A percentile compares a stretch with the other conserved stretches of the same genome.
Conservation (phyloP, 2,888 invertebrate species). For the Oscheius myriophilus region DNA sequence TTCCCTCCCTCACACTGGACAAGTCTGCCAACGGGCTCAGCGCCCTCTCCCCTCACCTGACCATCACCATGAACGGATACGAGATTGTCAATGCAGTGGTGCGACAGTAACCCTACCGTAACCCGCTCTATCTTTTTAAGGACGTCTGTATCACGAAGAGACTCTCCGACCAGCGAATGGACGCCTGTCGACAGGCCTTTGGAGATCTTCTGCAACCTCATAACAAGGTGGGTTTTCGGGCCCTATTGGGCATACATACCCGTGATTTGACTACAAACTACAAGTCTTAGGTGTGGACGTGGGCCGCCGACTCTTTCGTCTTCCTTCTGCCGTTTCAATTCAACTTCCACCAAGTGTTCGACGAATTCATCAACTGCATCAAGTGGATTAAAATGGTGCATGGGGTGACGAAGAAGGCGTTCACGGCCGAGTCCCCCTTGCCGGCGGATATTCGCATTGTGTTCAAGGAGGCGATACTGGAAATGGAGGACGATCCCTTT, state of each 20-base stretch:
- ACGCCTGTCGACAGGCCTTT: conserved; percentile 28
- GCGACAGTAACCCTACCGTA: not conserved
- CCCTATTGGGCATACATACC: not conserved
- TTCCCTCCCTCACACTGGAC: conserved; percentile 35
- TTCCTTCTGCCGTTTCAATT: conserved; percentile 72
- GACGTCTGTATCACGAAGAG: conserved; percentile 32
- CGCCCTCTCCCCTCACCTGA: conserved; percentile 30
- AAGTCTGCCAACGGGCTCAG: conserved; percentile 28
- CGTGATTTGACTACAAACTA: not conserved
- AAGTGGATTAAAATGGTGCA: conserved; percentile 89
- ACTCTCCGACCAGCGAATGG: conserved; percentile 28
- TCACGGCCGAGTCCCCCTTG: conserved; percentile 80
- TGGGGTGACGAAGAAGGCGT: conserved; percentile 76
- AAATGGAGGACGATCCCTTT: conserved; percentile 96
- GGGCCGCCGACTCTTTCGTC: conserved; percentile 65
- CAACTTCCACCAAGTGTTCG: conserved; percentile 72
- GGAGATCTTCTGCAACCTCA: conserved; percentile 23
- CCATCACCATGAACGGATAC: conserved; percentile 38
- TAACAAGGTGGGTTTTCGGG: conserved; percentile 31
- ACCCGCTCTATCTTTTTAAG: conserved; percentile 10
- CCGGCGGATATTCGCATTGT: conserved; percentile 90
- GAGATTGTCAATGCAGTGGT: conserved; percentile 44
- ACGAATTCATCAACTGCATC: conserved; percentile 80
- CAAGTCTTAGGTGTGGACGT: conserved; percentile 71
- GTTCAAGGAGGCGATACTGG: conserved; percentile 84